phyloP scores from a whole-genome alignment of 64 coral and sea anemone genomes.

The Montipora efflorescens region DNA sequence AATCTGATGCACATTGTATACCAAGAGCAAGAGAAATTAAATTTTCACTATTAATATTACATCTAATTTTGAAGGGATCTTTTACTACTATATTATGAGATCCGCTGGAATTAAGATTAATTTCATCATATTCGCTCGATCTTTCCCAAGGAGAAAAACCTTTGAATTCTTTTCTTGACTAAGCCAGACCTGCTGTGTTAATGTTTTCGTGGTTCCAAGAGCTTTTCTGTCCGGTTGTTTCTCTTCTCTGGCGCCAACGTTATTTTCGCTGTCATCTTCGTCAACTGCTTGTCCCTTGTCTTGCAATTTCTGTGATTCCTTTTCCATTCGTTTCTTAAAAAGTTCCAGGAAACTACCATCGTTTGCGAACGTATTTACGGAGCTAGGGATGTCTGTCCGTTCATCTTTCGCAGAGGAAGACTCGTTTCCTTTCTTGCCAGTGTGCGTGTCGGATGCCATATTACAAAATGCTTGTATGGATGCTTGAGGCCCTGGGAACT shows the following conservation, averaged over 20 bases:
- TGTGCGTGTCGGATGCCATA: not conserved
- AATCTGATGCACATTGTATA: too few species aligned
- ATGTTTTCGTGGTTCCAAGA: slow-evolving; percentile 8
- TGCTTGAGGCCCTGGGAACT: too few species aligned
- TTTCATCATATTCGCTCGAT: not conserved
- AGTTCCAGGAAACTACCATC: slow-evolving; percentile 46
- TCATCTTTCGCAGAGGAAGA: not conserved
- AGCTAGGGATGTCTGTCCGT: not conserved
- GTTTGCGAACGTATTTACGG: slow-evolving; percentile 31
- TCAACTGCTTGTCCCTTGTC: not conserved
- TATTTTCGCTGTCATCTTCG: not conserved
- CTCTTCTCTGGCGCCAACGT: not conserved
- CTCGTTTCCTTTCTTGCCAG: not conserved
- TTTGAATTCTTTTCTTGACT: slow-evolving; percentile 28
- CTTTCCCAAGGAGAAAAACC: not conserved
- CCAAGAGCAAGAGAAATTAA: too few species aligned
- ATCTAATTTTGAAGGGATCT: too few species aligned
- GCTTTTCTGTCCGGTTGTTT: not conserved
- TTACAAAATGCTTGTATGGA: not conserved
- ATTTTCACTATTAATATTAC: too few species aligned
- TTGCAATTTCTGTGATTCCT: not conserved
- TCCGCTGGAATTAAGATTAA: not conserved
- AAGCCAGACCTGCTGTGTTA: slow-evolving; percentile 55
- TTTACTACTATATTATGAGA: too few species aligned
- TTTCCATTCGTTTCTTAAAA: slow-evolving; percentile 45